A percentile compares a stretch with the other conserved stretches of the same genome.
These are phyloP conservation scores for Arenaria interpres DNA, from an alignment of 2,113 vertebrate genomes.

Conservation along the genomic window DNA sequence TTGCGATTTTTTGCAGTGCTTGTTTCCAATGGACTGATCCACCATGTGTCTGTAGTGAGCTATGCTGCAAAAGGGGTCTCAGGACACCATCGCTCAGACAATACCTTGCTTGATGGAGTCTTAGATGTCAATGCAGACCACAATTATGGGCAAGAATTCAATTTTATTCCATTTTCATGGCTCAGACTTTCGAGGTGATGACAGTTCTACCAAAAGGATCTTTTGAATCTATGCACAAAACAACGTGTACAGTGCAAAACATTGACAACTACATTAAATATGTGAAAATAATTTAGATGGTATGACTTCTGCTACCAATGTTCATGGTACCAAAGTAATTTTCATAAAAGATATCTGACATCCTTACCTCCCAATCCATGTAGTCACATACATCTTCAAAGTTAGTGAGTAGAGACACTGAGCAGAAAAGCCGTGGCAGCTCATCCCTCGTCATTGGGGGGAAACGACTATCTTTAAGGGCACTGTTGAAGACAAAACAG, in stretches of 20 bases:
- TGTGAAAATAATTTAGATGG: background rate
- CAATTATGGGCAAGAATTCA: background rate
- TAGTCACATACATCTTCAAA: conserved; percentile 99
- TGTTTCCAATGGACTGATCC: background rate
- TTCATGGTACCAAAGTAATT: background rate
- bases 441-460: conserved; percentile 99
- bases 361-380: conserved; percentile 99
- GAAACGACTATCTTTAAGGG: conserved; percentile 99
- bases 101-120: background rate
- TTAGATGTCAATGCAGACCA: background rate
- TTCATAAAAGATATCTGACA: background rate
- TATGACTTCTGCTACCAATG: background rate
- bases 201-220: background rate
- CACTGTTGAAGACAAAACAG: conserved; percentile 84
- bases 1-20: background rate
- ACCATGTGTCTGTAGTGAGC: background rate
- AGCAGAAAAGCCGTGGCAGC: conserved; percentile 99
- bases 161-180: background rate
- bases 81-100: background rate
- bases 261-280: background rate
- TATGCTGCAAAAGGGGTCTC: background rate
- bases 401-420: conserved; percentile 99
- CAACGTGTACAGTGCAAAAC: background rate
- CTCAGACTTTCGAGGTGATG: background rate
- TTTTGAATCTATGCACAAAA: background rate